Evolutionary conservation across 2,888 invertebrate genomes (phyloP).

Genomic region (Nymphalis urticae): DNA sequence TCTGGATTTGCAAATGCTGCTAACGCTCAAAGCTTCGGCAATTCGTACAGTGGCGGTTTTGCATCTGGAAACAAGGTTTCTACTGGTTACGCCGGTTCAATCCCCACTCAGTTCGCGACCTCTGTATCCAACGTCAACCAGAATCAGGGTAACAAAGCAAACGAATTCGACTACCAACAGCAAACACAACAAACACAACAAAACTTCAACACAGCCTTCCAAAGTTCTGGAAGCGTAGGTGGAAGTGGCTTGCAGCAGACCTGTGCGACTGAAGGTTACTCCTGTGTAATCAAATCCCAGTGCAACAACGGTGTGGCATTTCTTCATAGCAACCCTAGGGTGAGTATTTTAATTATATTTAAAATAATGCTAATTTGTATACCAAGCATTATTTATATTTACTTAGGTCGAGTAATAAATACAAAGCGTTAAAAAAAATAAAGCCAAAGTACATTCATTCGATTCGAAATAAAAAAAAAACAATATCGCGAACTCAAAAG

Average conservation of each 20-base stretch:
- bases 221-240: constrained; percentile 58
- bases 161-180: constrained; percentile 61
- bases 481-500: too few species aligned
- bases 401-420: too few species aligned
- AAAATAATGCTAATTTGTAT: too few species aligned
- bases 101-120: constrained; percentile 63
- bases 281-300: constrained; percentile 82
- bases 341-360: constrained; percentile 57
- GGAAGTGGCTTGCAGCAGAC: constrained; percentile 73
- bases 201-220: constrained; percentile 65
- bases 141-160: constrained; percentile 64
- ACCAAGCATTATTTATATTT: too few species aligned
- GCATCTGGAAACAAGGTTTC: constrained; percentile 41
- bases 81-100: constrained; percentile 64
- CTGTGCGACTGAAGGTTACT: constrained; percentile 81
- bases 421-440: too few species aligned
- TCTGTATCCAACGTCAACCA: constrained; percentile 63
- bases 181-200: constrained; percentile 60
- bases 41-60: constrained; percentile 17
- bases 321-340: constrained; percentile 77
- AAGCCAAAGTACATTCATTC: too few species aligned
- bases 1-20: constrained; percentile 31
- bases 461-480: too few species aligned
- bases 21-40: constrained; percentile 27
- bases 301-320: constrained; percentile 83